Base-by-base conservation (phyloP, 30 jellyfish, hydroid and myxozoan genomes). In the Cassiopea xamachana region DNA sequence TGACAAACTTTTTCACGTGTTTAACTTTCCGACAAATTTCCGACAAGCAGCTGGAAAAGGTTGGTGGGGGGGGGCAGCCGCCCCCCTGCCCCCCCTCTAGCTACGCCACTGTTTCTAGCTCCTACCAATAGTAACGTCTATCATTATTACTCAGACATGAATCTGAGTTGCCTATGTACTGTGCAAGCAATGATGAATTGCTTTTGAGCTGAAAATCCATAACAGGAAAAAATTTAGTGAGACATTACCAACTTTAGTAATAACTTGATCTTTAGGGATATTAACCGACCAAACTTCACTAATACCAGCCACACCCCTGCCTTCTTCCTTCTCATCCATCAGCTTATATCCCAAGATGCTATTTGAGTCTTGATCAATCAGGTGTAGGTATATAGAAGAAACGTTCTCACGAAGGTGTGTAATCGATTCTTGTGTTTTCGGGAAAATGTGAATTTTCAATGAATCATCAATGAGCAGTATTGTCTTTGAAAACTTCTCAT, bases 231-330 rank as follows among this genome's bases (percentile, higher is more conserved):
- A 27, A 27, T 27, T 27, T 27, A 27, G 64, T 6, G 64, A 3
- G 12, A 55, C 64, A 10, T 49, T 85, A 73, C 93, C 95, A 49
- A 88, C 76, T 19, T 73, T 81, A 27, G 75, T 76, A 73, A 96
- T 81, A 1, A 51, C 46, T 80, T 96, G 99, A 62, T 96, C 98
- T 7, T 78, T 87, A 1, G 99, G 99, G 68, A 96, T 80, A 82
- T 91, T 91, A 62, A 96, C 97, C 1, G 97, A 80, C 98, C 98
- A 96, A 15, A 90, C 97, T 60, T 95, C 96, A 59, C 49, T 60
- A 15, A 80, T 78, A 70, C 86, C 43, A 1, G 92, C 89, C 13
- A 75, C 51, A 48, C 84, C 97, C 10, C 58, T 70, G 60, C 85
- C 80, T 15, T 13, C 71, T 16, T 74, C 94, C 58, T 92, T 80